Evolutionary conservation across 2,113 vertebrate species (phyloP), one percentile per base, ranked within the genome.

Genomic region (Passer montanus): DNA sequence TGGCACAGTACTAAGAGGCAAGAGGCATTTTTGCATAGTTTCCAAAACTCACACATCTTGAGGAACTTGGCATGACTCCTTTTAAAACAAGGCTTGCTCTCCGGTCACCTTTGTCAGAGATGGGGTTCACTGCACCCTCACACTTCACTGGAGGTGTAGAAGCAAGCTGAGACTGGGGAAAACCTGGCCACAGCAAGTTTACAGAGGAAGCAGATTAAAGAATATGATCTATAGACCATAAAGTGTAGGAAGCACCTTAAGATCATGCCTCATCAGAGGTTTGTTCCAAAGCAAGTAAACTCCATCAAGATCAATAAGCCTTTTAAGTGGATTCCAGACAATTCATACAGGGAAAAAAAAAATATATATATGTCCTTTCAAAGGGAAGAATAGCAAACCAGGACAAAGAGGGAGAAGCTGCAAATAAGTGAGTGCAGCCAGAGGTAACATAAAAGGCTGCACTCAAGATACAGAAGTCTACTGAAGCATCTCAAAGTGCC

Each of bases 251-350:
- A 94, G 77, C 62, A 76, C 55, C 69, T 89, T 69, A 62, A 2
- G 11, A 91, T 43, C 62, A 9, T 14, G 44, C 70, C 74, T 91
- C 3, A 0, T 52, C 0, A 0, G n/a, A 83, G 52, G 15, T 39
- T 69, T 91, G 50, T 46, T 95, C 92, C 91, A 85, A 91, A 93
- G 74, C 62, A 89, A 94, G 78, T 90, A 37, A 92, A 70, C 55
- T 74, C 43, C 79, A 55, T 31, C 41, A 43, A 44, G 66, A 94
- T 88, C 92, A 86, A 63, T 94, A 88, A 90, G 26, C 58, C 53
- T 85, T 92, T 59, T 4, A 89, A 67, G 55, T 31, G 52, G 43
- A 90, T 70, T 82, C 52, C 68, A 90, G 89, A 82, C 89, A 74
- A 78, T 31, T 94, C 79, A 80, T 59, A 56, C 17, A 56, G 35